These are phyloP conservation scores for Acronicta leporina DNA, from an alignment of 2,888 invertebrate species.

Conservation along the genomic window DNA sequence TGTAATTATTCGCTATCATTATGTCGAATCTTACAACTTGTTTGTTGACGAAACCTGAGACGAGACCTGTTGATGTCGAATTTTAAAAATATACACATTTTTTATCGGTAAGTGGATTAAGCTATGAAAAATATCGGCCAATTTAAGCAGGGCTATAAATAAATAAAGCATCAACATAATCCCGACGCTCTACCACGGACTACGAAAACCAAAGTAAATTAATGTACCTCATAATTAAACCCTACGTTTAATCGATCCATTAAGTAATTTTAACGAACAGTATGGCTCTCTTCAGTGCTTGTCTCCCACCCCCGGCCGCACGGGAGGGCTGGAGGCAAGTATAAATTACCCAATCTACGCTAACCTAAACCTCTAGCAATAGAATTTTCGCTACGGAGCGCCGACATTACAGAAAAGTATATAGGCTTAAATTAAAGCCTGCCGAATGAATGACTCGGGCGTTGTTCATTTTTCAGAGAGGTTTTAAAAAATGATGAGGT, in stretches of 20 bases:
- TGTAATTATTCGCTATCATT: conserved; percentile 71
- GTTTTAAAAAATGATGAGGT: conserved; percentile 45
- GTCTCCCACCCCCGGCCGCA: conserved; percentile 67
- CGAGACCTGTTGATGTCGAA: conserved; percentile 57
- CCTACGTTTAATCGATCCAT: conserved; percentile 81
- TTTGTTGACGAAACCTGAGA: conserved; percentile 52
- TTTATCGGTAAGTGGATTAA: conserved; percentile 50
- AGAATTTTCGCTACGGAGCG: conserved; percentile 82
- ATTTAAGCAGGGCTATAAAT: conserved; percentile 55
- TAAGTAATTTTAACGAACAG: conserved; percentile 85
- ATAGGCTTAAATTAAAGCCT: conserved; percentile 80
- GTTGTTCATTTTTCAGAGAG: conserved; percentile 55
- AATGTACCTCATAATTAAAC: conserved; percentile 77
- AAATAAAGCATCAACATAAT: conserved; percentile 57
- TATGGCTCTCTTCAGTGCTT: conserved; percentile 77
- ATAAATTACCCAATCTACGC: conserved; percentile 88
- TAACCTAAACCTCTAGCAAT: conserved; percentile 84
- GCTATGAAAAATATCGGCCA: conserved; percentile 49
- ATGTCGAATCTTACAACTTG: conserved; percentile 60
- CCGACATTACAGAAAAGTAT: conserved; percentile 81
- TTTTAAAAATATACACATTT: conserved; percentile 39
- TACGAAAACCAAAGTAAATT: conserved; percentile 64
- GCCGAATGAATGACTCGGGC: conserved; percentile 72
- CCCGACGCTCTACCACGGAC: conserved; percentile 47
- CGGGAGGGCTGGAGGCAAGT: conserved; percentile 80